These are phyloP conservation scores for Psylliodes chrysocephalus DNA, from an alignment of 2,888 invertebrate genomes.

Conservation along the genomic window DNA sequence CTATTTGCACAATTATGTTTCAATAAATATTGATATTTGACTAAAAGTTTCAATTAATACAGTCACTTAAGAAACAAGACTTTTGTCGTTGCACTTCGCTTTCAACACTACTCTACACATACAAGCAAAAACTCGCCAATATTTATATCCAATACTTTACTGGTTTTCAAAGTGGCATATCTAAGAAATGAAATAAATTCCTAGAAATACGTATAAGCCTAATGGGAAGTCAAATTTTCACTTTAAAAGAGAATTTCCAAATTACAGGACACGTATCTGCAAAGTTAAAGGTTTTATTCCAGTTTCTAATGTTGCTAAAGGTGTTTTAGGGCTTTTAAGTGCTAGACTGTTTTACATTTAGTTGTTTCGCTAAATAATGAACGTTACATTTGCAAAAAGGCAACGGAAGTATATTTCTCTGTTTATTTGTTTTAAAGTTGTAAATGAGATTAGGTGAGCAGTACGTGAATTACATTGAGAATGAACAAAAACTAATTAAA, in stretches of 20 bases:
- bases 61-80: too few species aligned
- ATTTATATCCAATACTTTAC: not conserved
- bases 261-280: constrained; percentile 2
- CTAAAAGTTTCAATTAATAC: too few species aligned
- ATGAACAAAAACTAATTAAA: too few species aligned
- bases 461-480: too few species aligned
- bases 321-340: not conserved
- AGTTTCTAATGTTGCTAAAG: not conserved
- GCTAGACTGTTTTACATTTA: not conserved
- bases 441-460: too few species aligned
- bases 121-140: not conserved
- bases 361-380: not conserved
- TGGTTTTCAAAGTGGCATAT: not conserved
- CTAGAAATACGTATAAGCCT: not conserved
- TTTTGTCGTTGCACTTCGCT: too few species aligned
- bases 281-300: not conserved
- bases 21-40: too few species aligned
- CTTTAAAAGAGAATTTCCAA: not conserved
- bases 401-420: not conserved
- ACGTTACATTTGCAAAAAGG: not conserved
- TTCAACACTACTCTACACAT: too few species aligned
- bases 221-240: not conserved
- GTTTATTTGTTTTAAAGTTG: not conserved
- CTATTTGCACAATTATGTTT: too few species aligned
- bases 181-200: not conserved